These are phyloP conservation scores for Theocolax elegans DNA, from an alignment of 1,140 invertebrate genomes.

Conservation along the genomic window DNA sequence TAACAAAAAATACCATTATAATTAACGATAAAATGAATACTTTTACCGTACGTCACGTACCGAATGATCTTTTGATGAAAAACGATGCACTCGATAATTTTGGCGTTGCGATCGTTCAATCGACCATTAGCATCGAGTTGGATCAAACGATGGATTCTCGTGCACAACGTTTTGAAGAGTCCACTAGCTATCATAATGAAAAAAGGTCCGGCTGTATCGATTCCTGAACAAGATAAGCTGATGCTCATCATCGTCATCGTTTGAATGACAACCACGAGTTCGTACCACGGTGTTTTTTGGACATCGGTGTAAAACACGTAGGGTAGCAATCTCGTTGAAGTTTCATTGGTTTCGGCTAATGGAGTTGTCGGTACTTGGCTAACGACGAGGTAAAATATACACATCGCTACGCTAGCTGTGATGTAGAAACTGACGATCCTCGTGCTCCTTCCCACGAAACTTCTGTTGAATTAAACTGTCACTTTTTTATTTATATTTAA, in stretches of 20 bases:
- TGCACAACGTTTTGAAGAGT: neutral
- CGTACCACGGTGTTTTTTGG: neutral
- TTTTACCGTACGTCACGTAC: too few species aligned
- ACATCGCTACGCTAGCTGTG: too few species aligned
- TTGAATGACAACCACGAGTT: neutral
- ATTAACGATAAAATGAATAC: neutral
- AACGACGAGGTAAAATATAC: neutral
- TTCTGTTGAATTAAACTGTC: too few species aligned
- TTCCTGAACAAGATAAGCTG: neutral
- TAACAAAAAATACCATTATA: too few species aligned
- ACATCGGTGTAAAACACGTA: neutral
- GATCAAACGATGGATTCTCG: neutral
- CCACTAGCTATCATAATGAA: slow-evolving; percentile 9
- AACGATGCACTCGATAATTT: neutral
- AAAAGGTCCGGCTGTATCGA: neutral
- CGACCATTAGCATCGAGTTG: neutral
- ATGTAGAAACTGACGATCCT: too few species aligned
- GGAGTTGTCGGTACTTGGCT: neutral
- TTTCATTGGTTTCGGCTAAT: neutral
- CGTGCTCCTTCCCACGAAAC: too few species aligned
- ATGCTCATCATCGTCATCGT: neutral
- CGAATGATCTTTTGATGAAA: slow-evolving; percentile 4
- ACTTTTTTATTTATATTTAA: too few species aligned
- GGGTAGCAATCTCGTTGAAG: neutral
- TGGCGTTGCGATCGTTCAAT: neutral